Base-by-base conservation (phyloP, 2,888 invertebrate species). In the Noctua pronuba region DNA sequence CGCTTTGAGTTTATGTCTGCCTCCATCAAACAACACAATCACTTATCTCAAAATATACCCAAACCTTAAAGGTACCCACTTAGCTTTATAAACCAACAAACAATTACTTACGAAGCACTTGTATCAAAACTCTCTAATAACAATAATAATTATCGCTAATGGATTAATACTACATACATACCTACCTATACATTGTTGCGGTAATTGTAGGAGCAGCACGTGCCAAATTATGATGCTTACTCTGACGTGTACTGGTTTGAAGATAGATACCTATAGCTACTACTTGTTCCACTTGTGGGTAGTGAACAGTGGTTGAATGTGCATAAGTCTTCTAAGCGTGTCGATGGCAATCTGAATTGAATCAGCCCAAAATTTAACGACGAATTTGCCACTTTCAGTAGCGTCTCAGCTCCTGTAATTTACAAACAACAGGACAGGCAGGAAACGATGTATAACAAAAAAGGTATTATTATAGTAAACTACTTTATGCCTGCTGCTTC, bases 81-180 rank as follows among this genome's bases (percentile, higher is more conserved):
- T 35, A 44, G 24, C 41, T 66, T 24, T 41, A 58, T 74, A 38
- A 52, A 49, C 38, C 49, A 60, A 70, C 18, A 28, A 66, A 35
- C 35, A 67, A 67, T 84, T 80, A 67, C 18, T 49, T 44, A 68
- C 24, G 55, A 66, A 68, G 55, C 46, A 35, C 46, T 55, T 18
- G n/a, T 35, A 52, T 28, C 46, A 49, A 55, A 71, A 52, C 44
- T 58, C 64, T 69, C 1, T 49, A 49, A 64, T 49, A 41, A 64
- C 28, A 18, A 28, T 35, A 62, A 62, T 41, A 72, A 67, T 75
- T 55, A 41, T 80, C 24, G 52, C 46, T 85, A 85, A 85, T 82
- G 60, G 72, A 75, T 73, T 72, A 81, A 46, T 41, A 38, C 8
- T 31, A 28, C 13, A 5, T n/a, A 60, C 18, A 31, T 41, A 65